Conservation (phyloP, 2,113 vertebrate species). For the Scomber japonicus region DNA sequence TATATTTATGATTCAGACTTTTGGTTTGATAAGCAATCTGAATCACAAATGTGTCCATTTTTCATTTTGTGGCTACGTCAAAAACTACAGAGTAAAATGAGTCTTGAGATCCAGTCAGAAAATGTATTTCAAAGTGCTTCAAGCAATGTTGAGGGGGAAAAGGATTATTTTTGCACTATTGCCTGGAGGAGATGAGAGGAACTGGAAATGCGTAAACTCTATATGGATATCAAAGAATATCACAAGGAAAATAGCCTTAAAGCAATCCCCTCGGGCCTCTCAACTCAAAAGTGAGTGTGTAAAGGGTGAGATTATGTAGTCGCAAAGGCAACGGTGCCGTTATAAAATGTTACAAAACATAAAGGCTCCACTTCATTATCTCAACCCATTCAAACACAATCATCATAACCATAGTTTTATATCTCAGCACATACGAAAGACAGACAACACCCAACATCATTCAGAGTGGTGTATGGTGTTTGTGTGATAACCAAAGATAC, state of each 20-base stretch:
- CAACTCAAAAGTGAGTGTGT: slow-evolving; percentile 41
- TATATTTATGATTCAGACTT: too few relatives aligned
- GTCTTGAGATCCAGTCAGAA: not conserved
- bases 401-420: slow-evolving; percentile 46
- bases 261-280: slow-evolving; percentile 29
- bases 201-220: slow-evolving; percentile 34
- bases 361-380: slow-evolving; percentile 61
- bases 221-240: slow-evolving; percentile 46
- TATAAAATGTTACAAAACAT: slow-evolving; percentile 42
- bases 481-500: slow-evolving; percentile 55
- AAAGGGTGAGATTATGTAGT: slow-evolving; percentile 42
- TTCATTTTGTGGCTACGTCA: too few relatives aligned
- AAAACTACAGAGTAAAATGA: not conserved
- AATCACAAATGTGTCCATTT: not conserved
- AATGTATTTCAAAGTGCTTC: not conserved
- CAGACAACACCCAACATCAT: slow-evolving; percentile 49
- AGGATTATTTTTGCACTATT: not conserved
- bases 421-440: slow-evolving; percentile 65
- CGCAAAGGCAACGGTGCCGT: slow-evolving; percentile 25
- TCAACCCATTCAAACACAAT: slow-evolving; percentile 50
- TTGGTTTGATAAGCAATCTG: too few relatives aligned
- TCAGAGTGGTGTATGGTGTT: slow-evolving; percentile 39
- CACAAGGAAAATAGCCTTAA: slow-evolving; percentile 48
- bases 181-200: slow-evolving; percentile 41
- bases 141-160: not conserved